Evolutionary conservation across 2,113 vertebrate species (phyloP).

Genomic region (Plotosus lineatus): DNA sequence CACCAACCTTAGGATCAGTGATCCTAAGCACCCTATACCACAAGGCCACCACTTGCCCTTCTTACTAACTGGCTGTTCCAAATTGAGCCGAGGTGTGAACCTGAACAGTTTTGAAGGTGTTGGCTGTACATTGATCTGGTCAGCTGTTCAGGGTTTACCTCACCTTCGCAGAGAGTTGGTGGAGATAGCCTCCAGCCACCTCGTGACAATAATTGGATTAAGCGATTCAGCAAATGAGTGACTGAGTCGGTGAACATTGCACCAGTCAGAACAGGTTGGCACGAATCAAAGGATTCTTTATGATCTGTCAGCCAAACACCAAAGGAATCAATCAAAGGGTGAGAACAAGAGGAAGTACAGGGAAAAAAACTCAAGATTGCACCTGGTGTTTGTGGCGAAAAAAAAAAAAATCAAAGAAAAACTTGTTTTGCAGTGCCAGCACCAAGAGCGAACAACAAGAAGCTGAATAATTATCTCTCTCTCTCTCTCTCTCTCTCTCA

Average conservation of each 20-base stretch:
- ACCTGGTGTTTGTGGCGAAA: background rate
- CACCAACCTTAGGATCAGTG: no score
- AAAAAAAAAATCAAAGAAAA: background rate
- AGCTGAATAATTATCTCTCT: background rate
- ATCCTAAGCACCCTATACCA: no score
- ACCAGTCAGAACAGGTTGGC: background rate
- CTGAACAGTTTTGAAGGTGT: no score
- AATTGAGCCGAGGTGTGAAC: no score
- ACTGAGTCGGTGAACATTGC: background rate
- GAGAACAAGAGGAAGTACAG: background rate
- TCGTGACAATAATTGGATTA: no score
- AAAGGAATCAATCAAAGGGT: background rate
- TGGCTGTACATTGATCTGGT: no score
- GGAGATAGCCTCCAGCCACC: no score
- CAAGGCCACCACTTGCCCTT: no score
- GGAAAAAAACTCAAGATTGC: background rate
- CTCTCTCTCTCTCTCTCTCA: background rate
- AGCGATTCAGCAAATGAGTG: no score
- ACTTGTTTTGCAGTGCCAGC: background rate
- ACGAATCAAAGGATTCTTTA: background rate
- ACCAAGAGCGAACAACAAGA: background rate
- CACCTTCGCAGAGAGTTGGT: no score
- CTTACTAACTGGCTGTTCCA: no score
- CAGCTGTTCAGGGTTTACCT: no score
- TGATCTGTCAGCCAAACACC: background rate